phyloP scores from a whole-genome alignment of 2,797 vertebrate genomes.

The Enteromius radiatus region DNA sequence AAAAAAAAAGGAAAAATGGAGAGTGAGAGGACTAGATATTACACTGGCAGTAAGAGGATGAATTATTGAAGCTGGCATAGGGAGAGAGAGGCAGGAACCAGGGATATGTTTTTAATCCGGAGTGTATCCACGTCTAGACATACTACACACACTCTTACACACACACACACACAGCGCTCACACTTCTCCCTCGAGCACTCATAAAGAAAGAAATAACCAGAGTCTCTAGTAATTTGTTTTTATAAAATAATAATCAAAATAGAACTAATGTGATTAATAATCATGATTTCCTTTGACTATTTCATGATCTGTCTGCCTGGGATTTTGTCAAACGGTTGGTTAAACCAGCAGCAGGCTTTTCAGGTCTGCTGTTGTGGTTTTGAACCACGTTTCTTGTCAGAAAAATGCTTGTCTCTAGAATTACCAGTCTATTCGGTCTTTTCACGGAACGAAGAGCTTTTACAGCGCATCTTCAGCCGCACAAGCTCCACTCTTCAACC shows the following conservation, averaged over 20 bases:
- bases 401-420: not conserved
- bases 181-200: not conserved
- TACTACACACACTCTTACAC: slow-evolving; percentile 31
- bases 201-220: not conserved
- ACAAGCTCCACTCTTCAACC: not conserved
- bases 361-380: slow-evolving; percentile 36
- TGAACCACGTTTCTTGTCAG: not conserved
- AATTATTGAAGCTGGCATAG: slow-evolving; percentile 74
- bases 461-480: not conserved
- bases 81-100: slow-evolving; percentile 23
- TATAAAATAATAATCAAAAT: slow-evolving; percentile 11
- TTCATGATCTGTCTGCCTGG: slow-evolving; percentile 72
- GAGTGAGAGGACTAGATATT: slow-evolving; percentile 63
- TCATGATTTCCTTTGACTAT: slow-evolving; percentile 59
- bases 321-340: slow-evolving; percentile 66
- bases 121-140: slow-evolving; percentile 61
- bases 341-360: slow-evolving; percentile 63
- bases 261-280: slow-evolving; percentile 3
- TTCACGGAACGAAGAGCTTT: not conserved
- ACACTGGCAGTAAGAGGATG: slow-evolving; percentile 66
- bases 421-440: not conserved
- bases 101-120: slow-evolving; percentile 61
- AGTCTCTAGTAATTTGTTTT: not conserved
- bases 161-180: slow-evolving; percentile 1
- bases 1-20: slow-evolving; percentile 27